phyloP scores from a whole-genome alignment of 2,113 vertebrate genomes.

The Anguilla japonica region DNA sequence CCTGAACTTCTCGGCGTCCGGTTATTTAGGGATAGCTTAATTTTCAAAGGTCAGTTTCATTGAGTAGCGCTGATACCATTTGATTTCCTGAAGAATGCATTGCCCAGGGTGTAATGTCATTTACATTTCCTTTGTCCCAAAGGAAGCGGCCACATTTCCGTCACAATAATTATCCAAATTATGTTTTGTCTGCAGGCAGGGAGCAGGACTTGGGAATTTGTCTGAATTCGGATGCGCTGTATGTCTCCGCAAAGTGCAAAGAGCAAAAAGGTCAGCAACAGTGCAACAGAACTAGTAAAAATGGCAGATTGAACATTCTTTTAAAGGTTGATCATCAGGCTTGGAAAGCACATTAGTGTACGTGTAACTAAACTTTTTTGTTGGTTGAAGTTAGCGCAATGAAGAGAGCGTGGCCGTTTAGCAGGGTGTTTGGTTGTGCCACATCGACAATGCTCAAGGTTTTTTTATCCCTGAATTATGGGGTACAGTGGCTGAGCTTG shows the following conservation, averaged over 20 bases:
- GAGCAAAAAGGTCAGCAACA: background rate
- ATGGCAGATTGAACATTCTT: background rate
- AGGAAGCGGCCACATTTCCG: background rate
- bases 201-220: background rate
- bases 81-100: slow-evolving; percentile 28
- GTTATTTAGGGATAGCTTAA: slow-evolving; percentile 18
- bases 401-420: background rate
- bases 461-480: too few relatives aligned
- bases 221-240: background rate
- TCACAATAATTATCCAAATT: background rate
- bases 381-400: background rate
- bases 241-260: background rate
- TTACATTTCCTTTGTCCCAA: slow-evolving; percentile 18
- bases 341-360: background rate
- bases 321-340: background rate
- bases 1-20: background rate
- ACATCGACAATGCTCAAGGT: background rate
- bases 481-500: background rate
- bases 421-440: background rate
- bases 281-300: background rate
- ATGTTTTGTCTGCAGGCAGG: background rate
- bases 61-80: slow-evolving; percentile 3
- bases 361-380: background rate
- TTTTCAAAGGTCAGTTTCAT: slow-evolving; percentile 19
- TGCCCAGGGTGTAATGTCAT: slow-evolving; percentile 13